Evolutionary conservation across 2,888 invertebrate species (phyloP).

Genomic region (Nemapogon koenigi): DNA sequence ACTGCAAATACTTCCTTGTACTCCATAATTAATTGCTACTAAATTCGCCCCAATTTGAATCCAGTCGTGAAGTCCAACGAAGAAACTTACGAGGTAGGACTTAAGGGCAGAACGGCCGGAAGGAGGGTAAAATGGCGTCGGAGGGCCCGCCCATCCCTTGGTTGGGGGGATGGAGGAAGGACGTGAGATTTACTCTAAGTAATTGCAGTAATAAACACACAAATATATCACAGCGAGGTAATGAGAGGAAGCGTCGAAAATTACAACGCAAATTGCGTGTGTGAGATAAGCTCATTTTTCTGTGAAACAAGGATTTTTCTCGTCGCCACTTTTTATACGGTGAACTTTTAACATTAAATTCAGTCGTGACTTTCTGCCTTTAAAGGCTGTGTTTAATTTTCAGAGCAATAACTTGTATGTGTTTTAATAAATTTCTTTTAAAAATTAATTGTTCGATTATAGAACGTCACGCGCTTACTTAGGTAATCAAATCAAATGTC

Average conservation of each 20-base stretch:
- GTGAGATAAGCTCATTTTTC: slow-evolving; percentile 61
- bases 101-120: slow-evolving; percentile 63
- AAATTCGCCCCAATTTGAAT: slow-evolving; percentile 65
- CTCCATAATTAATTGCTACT: slow-evolving; percentile 64
- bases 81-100: slow-evolving; percentile 63
- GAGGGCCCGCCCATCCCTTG: slow-evolving; percentile 53
- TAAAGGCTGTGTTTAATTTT: background rate
- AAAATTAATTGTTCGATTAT: too few species aligned
- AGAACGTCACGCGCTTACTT: too few species aligned
- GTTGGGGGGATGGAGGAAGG: slow-evolving; percentile 35
- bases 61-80: slow-evolving; percentile 62
- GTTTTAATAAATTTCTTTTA: too few species aligned
- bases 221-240: slow-evolving; percentile 63
- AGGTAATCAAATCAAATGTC: too few species aligned
- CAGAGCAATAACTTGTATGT: too few species aligned
- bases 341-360: slow-evolving; percentile 1
- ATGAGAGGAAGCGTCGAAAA: slow-evolving; percentile 62
- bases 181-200: slow-evolving; percentile 67
- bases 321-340: slow-evolving; percentile 2
- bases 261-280: slow-evolving; percentile 63
- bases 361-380: background rate
- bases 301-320: slow-evolving; percentile 25
- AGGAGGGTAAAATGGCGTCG: slow-evolving; percentile 58
- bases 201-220: slow-evolving; percentile 67
- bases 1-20: slow-evolving; percentile 51